Evolutionary conservation across 2,113 vertebrate species (phyloP).

Genomic region (Tretioscincus oriximinensis): DNA sequence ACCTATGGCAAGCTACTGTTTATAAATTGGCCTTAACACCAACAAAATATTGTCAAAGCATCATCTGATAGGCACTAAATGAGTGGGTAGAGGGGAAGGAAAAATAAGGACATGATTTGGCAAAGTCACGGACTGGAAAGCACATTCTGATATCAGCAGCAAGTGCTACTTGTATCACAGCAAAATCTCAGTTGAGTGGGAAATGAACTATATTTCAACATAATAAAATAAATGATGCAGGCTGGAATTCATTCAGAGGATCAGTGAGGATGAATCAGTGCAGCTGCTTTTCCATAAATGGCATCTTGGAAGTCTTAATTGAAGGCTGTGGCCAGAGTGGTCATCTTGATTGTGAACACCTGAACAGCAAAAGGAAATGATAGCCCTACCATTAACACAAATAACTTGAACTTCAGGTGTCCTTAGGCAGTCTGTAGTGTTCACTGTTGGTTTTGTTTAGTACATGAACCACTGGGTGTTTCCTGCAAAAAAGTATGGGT

Average conservation of each 20-base stretch:
- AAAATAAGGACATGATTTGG: background rate
- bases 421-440: constrained; percentile 4
- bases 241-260: background rate
- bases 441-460: background rate
- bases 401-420: constrained; percentile 7
- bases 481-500: constrained; percentile 15
- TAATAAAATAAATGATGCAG: background rate
- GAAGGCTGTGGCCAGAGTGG: constrained; percentile 12
- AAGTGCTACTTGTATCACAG: background rate
- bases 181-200: background rate
- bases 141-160: background rate
- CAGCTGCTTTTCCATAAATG: constrained; percentile 6
- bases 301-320: background rate
- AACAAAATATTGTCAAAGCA: background rate
- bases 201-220: background rate
- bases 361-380: constrained; percentile 28
- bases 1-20: background rate
- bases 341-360: background rate
- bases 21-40: background rate
- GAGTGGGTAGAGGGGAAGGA: background rate
- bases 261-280: background rate
- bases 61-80: background rate
- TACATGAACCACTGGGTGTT: background rate
- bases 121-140: background rate
- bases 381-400: constrained; percentile 16